Evolutionary conservation across 2,113 vertebrate genomes (phyloP), one percentile per base, ranked within the genome.

Genomic region (Oreochromis spilurus): DNA sequence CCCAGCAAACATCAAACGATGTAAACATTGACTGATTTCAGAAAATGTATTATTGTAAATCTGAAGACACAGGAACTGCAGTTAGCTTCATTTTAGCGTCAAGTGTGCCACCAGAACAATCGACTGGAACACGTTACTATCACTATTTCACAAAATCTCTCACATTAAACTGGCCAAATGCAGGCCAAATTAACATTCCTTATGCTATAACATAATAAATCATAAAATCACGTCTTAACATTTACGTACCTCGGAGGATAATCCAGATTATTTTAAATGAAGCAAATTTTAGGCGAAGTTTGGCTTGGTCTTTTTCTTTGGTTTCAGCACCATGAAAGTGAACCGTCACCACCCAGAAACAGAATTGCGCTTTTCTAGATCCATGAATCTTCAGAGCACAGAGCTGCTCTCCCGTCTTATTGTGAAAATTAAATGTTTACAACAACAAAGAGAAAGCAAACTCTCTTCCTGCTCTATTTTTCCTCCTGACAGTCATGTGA

Each of bases 401-500:
- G 2, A 14, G 4, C 16, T 70, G 24, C n/a, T 43, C 9, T 52
- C n/a, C 48, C 3, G n/a, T 8, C 40, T 53, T 50, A n/a, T 36
- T 48, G 31, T 31, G 14, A 34, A 24, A 38, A 75, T 4, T 4
- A 36, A 65, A 53, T 36, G 21, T n/a, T 45, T 62, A 45, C 7
- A 21, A 17, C 38, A 70, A 72, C 31, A 14, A 52, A 48, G 70
- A 65, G 3, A 75, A 75, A 48, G 16, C 45, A 36, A 58, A 72
- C 4, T 50, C 58, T 16, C 87, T 93, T 93, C 93, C 91, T 89
- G 93, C 84, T 89, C 40, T 84, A 19, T 7, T 55, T 81, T n/a
- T 2, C 21, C 79, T 60, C 31, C 55, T 36, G 79, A 84, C 40
- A 29, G 84, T 94, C 93, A 93, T 62, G 84, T 94, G 93, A 93